Evolutionary conservation across 2,888 invertebrate genomes (phyloP).

Genomic region (Alitta virens): DNA sequence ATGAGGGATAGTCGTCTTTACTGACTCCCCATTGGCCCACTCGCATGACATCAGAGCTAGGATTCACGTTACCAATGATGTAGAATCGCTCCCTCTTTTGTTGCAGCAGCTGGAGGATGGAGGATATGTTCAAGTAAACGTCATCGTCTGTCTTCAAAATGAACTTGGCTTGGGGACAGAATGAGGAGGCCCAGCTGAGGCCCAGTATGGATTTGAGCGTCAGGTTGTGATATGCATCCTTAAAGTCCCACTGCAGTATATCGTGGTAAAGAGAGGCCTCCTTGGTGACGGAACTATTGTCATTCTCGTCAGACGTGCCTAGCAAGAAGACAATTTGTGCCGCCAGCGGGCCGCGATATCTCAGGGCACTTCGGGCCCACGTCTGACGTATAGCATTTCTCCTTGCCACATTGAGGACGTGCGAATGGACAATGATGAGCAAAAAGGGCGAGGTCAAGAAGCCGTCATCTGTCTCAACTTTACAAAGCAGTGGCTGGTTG

Average conservation of each 20-base stretch:
- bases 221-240: conserved; percentile 12
- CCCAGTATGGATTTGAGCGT: conserved; percentile 8
- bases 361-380: conserved; percentile 3
- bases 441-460: background rate
- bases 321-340: conserved; percentile 7
- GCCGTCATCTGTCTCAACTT: too few relatives aligned
- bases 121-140: conserved; percentile 11
- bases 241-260: conserved; percentile 6
- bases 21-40: conserved; percentile 10
- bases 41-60: conserved; percentile 8
- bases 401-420: conserved; percentile 1
- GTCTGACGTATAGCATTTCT: conserved; percentile 14
- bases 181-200: background rate
- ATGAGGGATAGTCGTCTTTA: conserved; percentile 4
- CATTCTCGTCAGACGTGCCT: conserved; percentile 4
- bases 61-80: conserved; percentile 2
- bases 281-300: background rate
- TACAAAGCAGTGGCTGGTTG: conserved; percentile 10
- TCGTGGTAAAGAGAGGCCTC: conserved; percentile 8
- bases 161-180: conserved; percentile 7
- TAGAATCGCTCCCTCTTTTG: background rate
- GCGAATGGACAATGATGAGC: conserved; percentile 8
- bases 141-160: conserved; percentile 15
- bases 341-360: background rate
- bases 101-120: background rate